A percentile compares a stretch with the other conserved stretches of the same genome.
phyloP scores from a whole-genome alignment of 2,888 invertebrate genomes.

The Coleophora deauratella region DNA sequence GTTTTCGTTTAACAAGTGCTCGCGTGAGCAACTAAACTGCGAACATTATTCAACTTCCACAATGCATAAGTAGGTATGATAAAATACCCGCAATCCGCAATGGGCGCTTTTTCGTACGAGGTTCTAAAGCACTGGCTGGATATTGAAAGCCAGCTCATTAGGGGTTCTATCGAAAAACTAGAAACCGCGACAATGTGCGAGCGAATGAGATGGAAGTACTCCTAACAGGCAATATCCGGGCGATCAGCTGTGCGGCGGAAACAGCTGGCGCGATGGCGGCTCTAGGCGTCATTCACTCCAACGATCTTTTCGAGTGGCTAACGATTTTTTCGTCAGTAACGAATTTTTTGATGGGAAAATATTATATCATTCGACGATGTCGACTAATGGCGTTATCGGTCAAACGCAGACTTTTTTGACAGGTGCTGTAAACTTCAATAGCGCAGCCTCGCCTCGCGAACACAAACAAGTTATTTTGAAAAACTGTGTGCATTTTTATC shows the following conservation, averaged over 20 bases:
- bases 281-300: slow-evolving; percentile 48
- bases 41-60: slow-evolving; percentile 33
- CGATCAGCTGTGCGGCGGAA: slow-evolving; percentile 70
- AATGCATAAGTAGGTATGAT: slow-evolving; percentile 11
- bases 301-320: slow-evolving; percentile 22
- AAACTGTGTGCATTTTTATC: no score
- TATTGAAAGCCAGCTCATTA: slow-evolving; percentile 40
- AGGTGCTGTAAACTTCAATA: neutral
- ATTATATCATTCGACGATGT: slow-evolving; percentile 29
- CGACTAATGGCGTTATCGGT: slow-evolving; percentile 26
- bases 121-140: neutral
- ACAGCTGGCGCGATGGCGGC: slow-evolving; percentile 67
- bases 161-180: slow-evolving; percentile 44
- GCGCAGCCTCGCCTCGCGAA: neutral
- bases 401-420: neutral
- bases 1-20: slow-evolving; percentile 39
- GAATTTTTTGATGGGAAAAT: slow-evolving; percentile 36
- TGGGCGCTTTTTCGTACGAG: neutral
- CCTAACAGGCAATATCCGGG: slow-evolving; percentile 68
- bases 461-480: no score
- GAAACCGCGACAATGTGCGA: slow-evolving; percentile 35
- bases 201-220: slow-evolving; percentile 32
- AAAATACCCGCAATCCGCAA: slow-evolving; percentile 10
- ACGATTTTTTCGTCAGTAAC: slow-evolving; percentile 48
- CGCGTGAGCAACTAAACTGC: slow-evolving; percentile 32